These are phyloP conservation scores for Brachionichthys hirsutus DNA, from an alignment of 2,113 vertebrate genomes.

Conservation along the genomic window DNA sequence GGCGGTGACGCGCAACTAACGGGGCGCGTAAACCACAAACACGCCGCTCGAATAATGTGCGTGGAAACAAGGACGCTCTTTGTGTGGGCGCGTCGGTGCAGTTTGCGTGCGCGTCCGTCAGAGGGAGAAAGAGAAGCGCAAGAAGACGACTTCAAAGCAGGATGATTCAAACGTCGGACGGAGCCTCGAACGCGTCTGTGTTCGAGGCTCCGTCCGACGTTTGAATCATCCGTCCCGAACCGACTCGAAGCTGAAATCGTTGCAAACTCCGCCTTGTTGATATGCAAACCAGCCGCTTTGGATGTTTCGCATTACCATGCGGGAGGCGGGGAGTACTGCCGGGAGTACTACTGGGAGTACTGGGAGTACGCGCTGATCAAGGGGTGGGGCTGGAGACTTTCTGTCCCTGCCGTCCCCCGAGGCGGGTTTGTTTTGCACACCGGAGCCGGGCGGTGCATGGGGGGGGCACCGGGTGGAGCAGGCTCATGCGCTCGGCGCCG, in stretches of 20 bases:
- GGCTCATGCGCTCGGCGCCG: constrained; percentile 87
- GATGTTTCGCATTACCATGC: constrained; percentile 62
- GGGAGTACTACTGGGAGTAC: too few relatives aligned
- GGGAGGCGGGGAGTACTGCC: too few relatives aligned
- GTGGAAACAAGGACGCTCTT: constrained; percentile 14
- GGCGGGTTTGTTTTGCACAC: constrained; percentile 38
- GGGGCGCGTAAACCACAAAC: constrained; percentile 32
- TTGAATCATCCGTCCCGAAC: too few relatives aligned
- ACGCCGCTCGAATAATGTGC: constrained; percentile 10
- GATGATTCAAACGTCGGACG: too few relatives aligned
- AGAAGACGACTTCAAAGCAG: constrained; percentile 9
- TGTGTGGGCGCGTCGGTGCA: constrained; percentile 29
- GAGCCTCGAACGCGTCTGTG: too few relatives aligned
- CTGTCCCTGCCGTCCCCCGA: constrained; percentile 15
- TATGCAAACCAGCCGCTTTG: constrained; percentile 58
- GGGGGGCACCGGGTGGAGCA: constrained; percentile 81
- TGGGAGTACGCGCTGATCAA: too few relatives aligned
- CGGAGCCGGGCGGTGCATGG: background rate
- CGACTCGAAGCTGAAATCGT: constrained; percentile 4
- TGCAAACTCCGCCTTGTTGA: constrained; percentile 33
- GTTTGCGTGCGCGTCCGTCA: constrained; percentile 52
- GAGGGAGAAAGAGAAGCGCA: constrained; percentile 46
- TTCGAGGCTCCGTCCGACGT: too few relatives aligned
- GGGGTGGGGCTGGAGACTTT: constrained; percentile 7
- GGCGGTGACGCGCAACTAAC: constrained; percentile 23